Conservation (phyloP, 2,797 vertebrate species). For the Trachurus trachurus region DNA sequence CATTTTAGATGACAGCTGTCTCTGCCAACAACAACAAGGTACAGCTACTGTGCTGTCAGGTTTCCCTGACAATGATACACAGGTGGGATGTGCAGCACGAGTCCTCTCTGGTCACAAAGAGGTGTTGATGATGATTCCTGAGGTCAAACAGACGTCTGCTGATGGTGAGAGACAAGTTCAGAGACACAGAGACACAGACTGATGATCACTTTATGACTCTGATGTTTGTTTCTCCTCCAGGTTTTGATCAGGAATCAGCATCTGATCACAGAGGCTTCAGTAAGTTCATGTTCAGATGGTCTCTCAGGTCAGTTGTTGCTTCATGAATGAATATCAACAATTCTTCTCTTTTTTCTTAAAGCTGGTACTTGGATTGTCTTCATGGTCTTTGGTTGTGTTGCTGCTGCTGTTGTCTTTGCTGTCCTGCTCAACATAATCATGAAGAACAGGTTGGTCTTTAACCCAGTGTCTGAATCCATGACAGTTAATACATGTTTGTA, state of each 20-base stretch:
- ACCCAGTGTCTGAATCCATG: neutral
- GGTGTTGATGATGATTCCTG: neutral
- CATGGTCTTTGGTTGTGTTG: neutral
- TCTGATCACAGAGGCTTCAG: too few relatives aligned
- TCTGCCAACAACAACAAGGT: conserved; percentile 36
- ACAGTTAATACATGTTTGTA: neutral
- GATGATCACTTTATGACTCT: too few relatives aligned
- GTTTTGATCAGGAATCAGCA: too few relatives aligned
- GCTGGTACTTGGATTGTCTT: neutral
- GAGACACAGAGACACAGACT: too few relatives aligned
- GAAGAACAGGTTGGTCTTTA: conserved; percentile 3
- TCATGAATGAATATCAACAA: too few relatives aligned
- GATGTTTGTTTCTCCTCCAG: too few relatives aligned
- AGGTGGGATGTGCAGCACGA: conserved; percentile 36
- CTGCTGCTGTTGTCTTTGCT: accelerated
- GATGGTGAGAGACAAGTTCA: conserved; percentile 31
- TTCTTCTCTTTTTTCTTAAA: too few relatives aligned
- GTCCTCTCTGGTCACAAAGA: conserved; percentile 7
- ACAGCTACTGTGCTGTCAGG: conserved; percentile 39
- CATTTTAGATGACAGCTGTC: too few relatives aligned
- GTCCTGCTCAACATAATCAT: neutral
- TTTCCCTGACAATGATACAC: neutral
- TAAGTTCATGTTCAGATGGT: too few relatives aligned
- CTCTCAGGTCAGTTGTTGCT: too few relatives aligned
- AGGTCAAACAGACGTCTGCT: neutral